These are phyloP conservation scores for Amphiprion percula DNA, from an alignment of 2,113 vertebrate species.

Conservation along the genomic window DNA sequence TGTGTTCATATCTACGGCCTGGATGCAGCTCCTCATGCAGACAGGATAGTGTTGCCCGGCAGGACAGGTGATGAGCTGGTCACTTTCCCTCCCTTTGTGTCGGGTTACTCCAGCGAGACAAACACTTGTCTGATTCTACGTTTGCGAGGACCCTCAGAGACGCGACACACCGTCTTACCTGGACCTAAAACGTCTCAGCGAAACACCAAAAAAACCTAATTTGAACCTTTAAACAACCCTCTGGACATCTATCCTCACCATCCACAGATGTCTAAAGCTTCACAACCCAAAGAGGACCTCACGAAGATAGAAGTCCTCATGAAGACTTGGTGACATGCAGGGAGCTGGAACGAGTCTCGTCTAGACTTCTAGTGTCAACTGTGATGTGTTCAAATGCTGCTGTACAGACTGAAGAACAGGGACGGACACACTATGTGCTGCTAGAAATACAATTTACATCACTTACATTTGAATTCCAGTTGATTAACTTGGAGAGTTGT, in stretches of 20 bases:
- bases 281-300: background rate
- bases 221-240: background rate
- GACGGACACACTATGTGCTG: no score
- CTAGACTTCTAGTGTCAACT: conserved; percentile 8
- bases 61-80: conserved; percentile 75
- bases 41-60: conserved; percentile 74
- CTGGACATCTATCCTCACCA: background rate
- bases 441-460: no score
- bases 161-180: background rate
- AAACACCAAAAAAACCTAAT: background rate
- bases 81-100: conserved; percentile 81
- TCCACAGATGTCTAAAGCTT: background rate
- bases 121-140: conserved; percentile 17
- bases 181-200: background rate
- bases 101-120: conserved; percentile 75
- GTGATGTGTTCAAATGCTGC: no score
- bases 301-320: background rate
- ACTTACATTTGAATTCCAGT: no score
- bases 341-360: conserved; percentile 19
- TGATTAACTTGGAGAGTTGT: no score
- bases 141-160: conserved; percentile 6
- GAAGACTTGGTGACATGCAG: conserved; percentile 36
- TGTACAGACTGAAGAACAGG: no score
- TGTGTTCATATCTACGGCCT: no score
- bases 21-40: conserved; percentile 37